Evolutionary conservation across 2,888 invertebrate genomes (phyloP).

Genomic region (Lasioglossum malachurum): DNA sequence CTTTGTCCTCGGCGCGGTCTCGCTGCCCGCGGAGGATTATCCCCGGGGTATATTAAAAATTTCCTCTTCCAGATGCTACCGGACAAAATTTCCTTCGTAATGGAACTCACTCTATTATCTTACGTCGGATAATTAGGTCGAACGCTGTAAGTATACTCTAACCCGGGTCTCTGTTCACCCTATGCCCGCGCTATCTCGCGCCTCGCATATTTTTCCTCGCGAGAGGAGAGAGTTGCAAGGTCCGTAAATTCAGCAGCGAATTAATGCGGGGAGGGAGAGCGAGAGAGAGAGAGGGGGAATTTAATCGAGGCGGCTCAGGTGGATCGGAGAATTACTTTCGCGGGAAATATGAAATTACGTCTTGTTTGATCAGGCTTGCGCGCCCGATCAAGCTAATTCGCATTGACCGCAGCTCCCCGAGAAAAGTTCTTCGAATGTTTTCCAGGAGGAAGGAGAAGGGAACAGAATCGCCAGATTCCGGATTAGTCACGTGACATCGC

Average conservation of each 20-base stretch:
- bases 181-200: background rate
- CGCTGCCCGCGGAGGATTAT: constrained; percentile 30
- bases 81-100: constrained; percentile 56
- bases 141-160: constrained; percentile 34
- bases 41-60: constrained; percentile 53
- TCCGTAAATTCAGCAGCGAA: constrained; percentile 52
- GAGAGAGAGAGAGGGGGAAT: background rate
- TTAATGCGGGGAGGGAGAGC: constrained; percentile 22
- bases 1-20: constrained; percentile 7
- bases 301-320: constrained; percentile 37
- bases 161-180: background rate
- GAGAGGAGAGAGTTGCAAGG: constrained; percentile 2
- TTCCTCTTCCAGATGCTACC: constrained; percentile 50
- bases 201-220: background rate
- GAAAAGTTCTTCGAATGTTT: background rate
- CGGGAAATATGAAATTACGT: constrained; percentile 40
- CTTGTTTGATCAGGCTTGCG: constrained; percentile 18
- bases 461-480: no score
- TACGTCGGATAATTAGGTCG: constrained; percentile 61
- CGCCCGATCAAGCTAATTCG: constrained; percentile 8
- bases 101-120: constrained; percentile 63
- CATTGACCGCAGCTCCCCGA: background rate
- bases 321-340: constrained; percentile 39
- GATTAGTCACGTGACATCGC: no score
- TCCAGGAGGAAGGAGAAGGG: background rate